These are phyloP conservation scores for Eilema griseolum DNA, from an alignment of 2,888 invertebrate species.

Conservation along the genomic window DNA sequence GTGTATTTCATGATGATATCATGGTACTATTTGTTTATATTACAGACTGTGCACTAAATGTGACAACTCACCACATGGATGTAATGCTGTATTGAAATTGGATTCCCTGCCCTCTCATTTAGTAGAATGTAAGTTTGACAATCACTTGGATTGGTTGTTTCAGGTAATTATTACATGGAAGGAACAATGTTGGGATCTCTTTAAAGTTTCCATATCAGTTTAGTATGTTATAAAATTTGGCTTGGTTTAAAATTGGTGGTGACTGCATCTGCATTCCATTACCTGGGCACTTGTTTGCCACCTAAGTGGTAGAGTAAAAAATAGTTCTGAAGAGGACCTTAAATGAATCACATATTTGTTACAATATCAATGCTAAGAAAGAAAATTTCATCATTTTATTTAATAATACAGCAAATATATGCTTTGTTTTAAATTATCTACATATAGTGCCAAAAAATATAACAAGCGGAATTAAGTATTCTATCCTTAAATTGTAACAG, in stretches of 20 bases:
- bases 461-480: background rate
- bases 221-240: too few relatives aligned
- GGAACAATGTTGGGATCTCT: background rate
- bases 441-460: too few relatives aligned
- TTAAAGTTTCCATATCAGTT: background rate
- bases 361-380: too few relatives aligned
- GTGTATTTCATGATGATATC: slow-evolving; percentile 3
- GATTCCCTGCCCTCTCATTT: slow-evolving; percentile 95
- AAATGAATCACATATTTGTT: too few relatives aligned
- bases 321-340: too few relatives aligned
- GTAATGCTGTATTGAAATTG: slow-evolving; percentile 93
- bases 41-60: slow-evolving; percentile 94
- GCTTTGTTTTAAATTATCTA: too few relatives aligned
- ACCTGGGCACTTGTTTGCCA: background rate
- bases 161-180: background rate
- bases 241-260: too few relatives aligned
- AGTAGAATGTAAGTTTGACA: slow-evolving; percentile 93
- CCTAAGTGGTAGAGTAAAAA: background rate
- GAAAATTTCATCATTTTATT: too few relatives aligned
- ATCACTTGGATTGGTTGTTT: background rate
- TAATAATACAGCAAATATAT: too few relatives aligned
- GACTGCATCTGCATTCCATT: too few relatives aligned
- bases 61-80: slow-evolving; percentile 96
- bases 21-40: slow-evolving; percentile 36
- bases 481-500: background rate